These are phyloP conservation scores for Diarsia rubi DNA, from an alignment of 2,888 invertebrate genomes.

Conservation along the genomic window DNA sequence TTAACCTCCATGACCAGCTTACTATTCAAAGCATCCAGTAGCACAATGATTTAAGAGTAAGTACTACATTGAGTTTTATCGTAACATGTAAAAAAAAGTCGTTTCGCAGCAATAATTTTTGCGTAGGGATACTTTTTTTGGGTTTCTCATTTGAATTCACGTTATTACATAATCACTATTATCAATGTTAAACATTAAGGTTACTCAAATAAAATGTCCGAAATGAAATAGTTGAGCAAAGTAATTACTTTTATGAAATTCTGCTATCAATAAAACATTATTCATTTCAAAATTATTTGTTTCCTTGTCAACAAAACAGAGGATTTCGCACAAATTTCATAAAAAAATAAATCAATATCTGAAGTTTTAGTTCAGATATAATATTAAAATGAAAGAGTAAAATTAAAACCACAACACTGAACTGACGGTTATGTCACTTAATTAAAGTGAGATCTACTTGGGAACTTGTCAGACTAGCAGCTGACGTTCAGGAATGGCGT, in stretches of 20 bases:
- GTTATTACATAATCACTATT: background rate
- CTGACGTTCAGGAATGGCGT: background rate
- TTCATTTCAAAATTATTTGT: conserved; percentile 35
- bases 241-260: background rate
- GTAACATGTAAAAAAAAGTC: no score
- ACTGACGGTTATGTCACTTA: background rate
- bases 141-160: no score
- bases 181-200: background rate
- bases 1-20: no score
- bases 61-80: no score
- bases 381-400: conserved; percentile 14
- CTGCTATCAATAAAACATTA: conserved; percentile 29
- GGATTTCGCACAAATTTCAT: conserved; percentile 27
- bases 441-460: conserved; percentile 14
- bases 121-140: no score
- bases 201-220: background rate
- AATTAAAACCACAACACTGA: conserved; percentile 17
- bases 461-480: background rate
- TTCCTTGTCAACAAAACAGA: conserved; percentile 27
- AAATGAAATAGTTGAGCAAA: conserved; percentile 1
- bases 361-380: conserved; percentile 31
- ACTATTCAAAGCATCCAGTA: no score
- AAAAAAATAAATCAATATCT: conserved; percentile 44
- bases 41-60: no score
- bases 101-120: no score